Percentiles rank a stretch among this genome's conserved stretches.
These are phyloP conservation scores for Elachura formosa DNA, from an alignment of 2,113 vertebrate genomes.

Conservation along the genomic window DNA sequence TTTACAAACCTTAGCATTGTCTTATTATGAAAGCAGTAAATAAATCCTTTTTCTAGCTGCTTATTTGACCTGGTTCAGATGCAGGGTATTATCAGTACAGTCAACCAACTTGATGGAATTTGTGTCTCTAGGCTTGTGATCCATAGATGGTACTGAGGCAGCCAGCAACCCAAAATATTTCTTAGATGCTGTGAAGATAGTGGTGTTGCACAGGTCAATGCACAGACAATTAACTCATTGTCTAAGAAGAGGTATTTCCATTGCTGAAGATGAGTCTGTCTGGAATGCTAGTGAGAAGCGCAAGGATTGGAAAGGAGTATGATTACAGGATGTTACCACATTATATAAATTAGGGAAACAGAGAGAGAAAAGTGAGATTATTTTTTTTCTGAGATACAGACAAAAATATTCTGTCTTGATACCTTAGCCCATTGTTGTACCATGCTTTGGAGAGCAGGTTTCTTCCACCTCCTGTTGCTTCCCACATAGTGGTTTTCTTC, in stretches of 20 bases:
- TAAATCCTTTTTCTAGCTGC: neutral
- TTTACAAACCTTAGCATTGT: neutral
- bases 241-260: neutral
- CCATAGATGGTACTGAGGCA: neutral
- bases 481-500: neutral
- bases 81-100: neutral
- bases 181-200: neutral
- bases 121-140: neutral
- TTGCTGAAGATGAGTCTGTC: neutral
- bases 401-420: neutral
- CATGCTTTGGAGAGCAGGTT: neutral
- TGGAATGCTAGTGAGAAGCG: neutral
- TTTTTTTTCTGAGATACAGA: neutral
- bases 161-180: neutral
- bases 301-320: neutral
- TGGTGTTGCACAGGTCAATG: neutral
- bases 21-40: neutral
- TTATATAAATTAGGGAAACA: neutral
- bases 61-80: neutral
- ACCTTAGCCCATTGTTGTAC: neutral
- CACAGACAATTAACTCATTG: neutral
- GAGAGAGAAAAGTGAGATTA: neutral
- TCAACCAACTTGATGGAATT: neutral
- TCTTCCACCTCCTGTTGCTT: neutral
- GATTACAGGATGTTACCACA: neutral